These are phyloP conservation scores for Siniperca obscura DNA, from an alignment of 2,797 vertebrate species.

Conservation along the genomic window DNA sequence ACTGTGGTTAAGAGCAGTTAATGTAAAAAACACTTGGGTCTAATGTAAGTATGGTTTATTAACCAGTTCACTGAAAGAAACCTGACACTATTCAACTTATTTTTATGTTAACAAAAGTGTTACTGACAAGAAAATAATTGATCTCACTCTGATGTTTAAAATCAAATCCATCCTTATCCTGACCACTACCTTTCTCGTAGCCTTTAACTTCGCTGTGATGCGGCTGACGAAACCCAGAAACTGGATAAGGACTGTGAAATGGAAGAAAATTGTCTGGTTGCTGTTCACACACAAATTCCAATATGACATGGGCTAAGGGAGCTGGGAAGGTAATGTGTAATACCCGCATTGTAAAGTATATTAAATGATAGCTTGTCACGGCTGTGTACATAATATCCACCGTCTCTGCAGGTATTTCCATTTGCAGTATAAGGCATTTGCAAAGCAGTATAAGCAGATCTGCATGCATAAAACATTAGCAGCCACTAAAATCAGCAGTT, in stretches of 20 bases:
- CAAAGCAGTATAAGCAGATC: conserved; percentile 24
- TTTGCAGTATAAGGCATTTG: conserved; percentile 42
- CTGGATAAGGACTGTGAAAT: conserved; percentile 39
- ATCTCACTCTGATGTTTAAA: conserved; percentile 8
- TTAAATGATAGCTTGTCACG: conserved; percentile 35
- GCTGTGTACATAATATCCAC: conserved; percentile 24
- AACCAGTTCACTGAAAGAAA: conserved; percentile 1
- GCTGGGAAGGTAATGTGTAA: conserved; percentile 34
- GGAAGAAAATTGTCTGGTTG: conserved; percentile 34
- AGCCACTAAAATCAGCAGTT: conserved; percentile 53
- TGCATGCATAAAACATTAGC: conserved; percentile 51
- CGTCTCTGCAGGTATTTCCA: conserved; percentile 41
- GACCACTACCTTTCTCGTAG: neutral
- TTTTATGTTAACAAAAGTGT: conserved; percentile 6
- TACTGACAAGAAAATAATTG: neutral
- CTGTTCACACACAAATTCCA: conserved; percentile 44
- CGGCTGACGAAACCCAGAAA: conserved; percentile 26
- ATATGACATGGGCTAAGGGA: conserved; percentile 21
- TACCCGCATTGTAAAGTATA: conserved; percentile 23
- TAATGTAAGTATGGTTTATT: neutral
- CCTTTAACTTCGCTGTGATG: conserved; percentile 9
- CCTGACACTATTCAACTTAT: conserved; percentile 20
- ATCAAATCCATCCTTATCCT: conserved; percentile 20
- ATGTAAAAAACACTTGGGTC: conserved; percentile 25
- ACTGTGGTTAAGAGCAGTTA: conserved; percentile 1